These are phyloP conservation scores for Nettapus auritus DNA, from an alignment of 2,113 vertebrate genomes.

Conservation along the genomic window DNA sequence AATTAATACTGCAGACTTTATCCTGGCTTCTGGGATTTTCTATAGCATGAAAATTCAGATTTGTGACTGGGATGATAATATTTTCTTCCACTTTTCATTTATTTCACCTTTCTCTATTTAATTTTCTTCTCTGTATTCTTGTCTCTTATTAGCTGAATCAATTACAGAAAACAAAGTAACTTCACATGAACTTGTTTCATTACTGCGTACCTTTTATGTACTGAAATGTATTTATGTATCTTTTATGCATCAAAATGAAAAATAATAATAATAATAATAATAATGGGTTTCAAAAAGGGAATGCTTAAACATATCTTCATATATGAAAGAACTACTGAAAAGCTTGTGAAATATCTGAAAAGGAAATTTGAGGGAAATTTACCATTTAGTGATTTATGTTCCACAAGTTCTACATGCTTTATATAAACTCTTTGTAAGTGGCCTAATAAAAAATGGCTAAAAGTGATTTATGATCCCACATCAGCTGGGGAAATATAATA, in stretches of 20 bases:
- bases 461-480: neutral
- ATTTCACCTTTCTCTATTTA: neutral
- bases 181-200: neutral
- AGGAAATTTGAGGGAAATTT: neutral
- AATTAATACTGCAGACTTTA: neutral
- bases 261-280: neutral
- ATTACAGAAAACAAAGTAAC: neutral
- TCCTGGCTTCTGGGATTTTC: neutral
- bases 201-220: neutral
- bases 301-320: neutral
- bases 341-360: neutral
- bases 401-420: neutral
- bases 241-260: neutral
- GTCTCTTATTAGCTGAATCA: neutral
- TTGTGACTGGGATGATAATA: neutral
- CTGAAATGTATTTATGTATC: neutral
- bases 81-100: neutral
- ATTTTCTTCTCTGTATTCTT: neutral
- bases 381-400: neutral
- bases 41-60: neutral
- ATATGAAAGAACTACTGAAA: neutral
- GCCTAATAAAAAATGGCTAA: neutral
- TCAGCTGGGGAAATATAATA: neutral
- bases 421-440: neutral
- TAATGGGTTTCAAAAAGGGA: neutral